phyloP scores from a whole-genome alignment of 2,888 invertebrate genomes.

The Dioctria linearis region DNA sequence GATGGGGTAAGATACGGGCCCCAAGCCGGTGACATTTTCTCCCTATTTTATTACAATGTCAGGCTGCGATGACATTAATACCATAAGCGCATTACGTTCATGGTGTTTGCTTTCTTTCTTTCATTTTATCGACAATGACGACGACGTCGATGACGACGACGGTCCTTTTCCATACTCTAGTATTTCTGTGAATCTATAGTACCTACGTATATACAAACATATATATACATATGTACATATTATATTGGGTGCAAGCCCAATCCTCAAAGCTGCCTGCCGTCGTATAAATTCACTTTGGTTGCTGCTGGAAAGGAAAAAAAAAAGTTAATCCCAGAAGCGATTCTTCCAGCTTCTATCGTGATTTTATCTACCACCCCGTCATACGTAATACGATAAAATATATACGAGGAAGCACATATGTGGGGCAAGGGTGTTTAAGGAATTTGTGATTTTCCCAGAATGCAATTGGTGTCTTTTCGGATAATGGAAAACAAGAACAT shows the following conservation, averaged over 20 bases:
- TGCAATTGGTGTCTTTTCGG: constrained; percentile 46
- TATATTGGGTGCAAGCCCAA: background rate
- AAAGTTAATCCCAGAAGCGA: constrained; percentile 50
- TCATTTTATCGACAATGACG: constrained; percentile 3
- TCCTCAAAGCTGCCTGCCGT: background rate
- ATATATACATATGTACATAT: background rate
- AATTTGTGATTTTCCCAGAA: constrained; percentile 21
- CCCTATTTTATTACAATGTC: constrained; percentile 42
- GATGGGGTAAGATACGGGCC: background rate
- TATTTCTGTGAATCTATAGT: background rate
- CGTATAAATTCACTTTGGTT: constrained; percentile 43
- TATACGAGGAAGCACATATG: background rate
- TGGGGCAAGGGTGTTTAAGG: background rate
- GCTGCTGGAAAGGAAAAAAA: constrained; percentile 26
- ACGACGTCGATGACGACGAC: background rate
- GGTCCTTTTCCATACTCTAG: constrained; percentile 10
- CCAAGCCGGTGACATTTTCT: constrained; percentile 35
- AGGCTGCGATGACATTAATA: constrained; percentile 51
- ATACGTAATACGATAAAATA: constrained; percentile 41
- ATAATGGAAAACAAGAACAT: constrained; percentile 23
- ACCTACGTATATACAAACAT: background rate
- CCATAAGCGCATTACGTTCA: constrained; percentile 50
- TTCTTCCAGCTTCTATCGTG: constrained; percentile 45
- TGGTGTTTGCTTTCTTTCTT: constrained; percentile 47
- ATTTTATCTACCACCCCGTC: constrained; percentile 46